Evolutionary conservation across 2,888 invertebrate genomes (phyloP).

Genomic region (Lucinisca nassula): DNA sequence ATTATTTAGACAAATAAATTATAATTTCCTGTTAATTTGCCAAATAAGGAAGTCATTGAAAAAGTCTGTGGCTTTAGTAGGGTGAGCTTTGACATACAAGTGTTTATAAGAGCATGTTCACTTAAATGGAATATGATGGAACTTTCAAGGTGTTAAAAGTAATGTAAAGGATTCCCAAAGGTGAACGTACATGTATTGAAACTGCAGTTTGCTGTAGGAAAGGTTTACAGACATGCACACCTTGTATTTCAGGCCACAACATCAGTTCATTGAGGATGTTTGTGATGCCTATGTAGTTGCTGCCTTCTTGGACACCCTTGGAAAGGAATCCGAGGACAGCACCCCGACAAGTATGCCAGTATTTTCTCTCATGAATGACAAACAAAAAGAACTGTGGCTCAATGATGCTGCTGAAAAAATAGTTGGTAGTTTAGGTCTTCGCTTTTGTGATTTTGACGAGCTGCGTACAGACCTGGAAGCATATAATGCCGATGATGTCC

Average conservation of each 20-base stretch:
- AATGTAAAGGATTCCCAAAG: no score
- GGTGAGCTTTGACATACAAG: no score
- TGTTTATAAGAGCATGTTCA: no score
- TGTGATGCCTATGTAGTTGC: conserved; percentile 27
- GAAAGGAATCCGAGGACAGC: not conserved
- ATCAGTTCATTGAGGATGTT: conserved; percentile 44
- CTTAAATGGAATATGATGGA: no score
- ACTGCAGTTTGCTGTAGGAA: no score
- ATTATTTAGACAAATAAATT: no score
- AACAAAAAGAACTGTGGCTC: not conserved
- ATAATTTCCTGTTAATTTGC: no score
- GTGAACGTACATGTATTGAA: no score
- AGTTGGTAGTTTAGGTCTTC: not conserved
- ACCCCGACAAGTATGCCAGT: not conserved
- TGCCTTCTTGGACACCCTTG: not conserved
- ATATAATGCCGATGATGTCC: not conserved
- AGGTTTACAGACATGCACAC: no score
- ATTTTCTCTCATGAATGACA: not conserved
- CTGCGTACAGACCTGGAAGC: not conserved
- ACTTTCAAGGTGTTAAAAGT: no score
- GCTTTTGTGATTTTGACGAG: not conserved
- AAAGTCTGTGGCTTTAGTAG: no score
- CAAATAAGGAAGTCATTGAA: no score
- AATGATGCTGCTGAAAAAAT: not conserved
- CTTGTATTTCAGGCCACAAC: conserved; percentile 31